A percentile compares a stretch with the other conserved stretches of the same genome.
These are phyloP conservation scores for Dicerorhinus sumatrensis DNA, from an alignment of 2,113 vertebrate species.

Conservation along the genomic window DNA sequence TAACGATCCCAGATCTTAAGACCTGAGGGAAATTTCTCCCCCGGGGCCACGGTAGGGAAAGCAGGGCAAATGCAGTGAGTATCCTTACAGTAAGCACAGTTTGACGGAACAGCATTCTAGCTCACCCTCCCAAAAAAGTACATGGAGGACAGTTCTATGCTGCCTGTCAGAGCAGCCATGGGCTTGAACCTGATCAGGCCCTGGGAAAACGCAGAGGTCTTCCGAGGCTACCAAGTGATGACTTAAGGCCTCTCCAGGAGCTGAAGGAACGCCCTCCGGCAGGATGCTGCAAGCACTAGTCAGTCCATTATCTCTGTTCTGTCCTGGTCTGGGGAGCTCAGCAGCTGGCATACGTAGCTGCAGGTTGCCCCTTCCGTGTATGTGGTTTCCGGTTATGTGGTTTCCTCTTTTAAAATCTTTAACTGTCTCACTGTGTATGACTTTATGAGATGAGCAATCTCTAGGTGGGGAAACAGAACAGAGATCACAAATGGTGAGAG, in stretches of 20 bases:
- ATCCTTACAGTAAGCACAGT: neutral
- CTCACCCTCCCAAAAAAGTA: neutral
- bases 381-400: neutral
- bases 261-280: neutral
- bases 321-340: neutral
- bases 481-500: neutral
- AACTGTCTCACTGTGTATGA: neutral
- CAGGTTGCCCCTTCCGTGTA: neutral
- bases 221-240: too few relatives aligned
- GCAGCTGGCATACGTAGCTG: neutral
- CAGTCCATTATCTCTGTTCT: neutral
- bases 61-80: fast-evolving
- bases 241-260: neutral
- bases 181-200: neutral
- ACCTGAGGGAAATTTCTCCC: neutral
- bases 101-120: fast-evolving
- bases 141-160: neutral
- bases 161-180: neutral
- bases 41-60: fast-evolving
- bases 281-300: neutral
- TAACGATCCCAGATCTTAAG: neutral
- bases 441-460: neutral
- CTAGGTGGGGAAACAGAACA: neutral
- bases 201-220: neutral
- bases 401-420: constrained; percentile 59